Percentiles rank a stretch among this genome's conserved stretches.
Evolutionary conservation across 2,113 vertebrate species (phyloP).

Genomic region (Morone saxatilis): DNA sequence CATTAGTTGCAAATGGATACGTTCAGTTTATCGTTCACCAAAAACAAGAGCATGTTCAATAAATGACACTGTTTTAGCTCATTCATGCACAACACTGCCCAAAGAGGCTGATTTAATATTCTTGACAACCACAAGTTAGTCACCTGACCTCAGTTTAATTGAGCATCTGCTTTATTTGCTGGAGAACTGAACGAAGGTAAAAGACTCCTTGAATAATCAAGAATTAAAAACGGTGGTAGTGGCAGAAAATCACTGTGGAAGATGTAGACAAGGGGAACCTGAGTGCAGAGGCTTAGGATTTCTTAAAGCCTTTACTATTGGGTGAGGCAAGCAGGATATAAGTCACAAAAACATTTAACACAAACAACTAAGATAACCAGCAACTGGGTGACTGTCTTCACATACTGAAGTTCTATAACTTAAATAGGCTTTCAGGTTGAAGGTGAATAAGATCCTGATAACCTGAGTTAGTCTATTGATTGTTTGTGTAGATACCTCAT

Average conservation of each 20-base stretch:
- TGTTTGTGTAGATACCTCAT: background rate
- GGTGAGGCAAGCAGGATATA: background rate
- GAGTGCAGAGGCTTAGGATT: background rate
- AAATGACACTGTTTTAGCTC: too few species aligned
- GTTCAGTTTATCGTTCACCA: too few species aligned
- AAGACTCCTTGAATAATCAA: background rate
- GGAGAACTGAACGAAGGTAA: background rate
- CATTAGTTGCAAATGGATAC: too few species aligned
- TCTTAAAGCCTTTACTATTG: background rate
- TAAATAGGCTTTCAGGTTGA: background rate
- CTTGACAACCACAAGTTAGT: background rate
- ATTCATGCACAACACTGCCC: too few species aligned
- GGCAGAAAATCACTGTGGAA: background rate
- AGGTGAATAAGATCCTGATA: background rate
- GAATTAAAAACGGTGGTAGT: background rate
- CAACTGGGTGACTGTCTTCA: background rate
- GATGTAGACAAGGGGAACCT: background rate
- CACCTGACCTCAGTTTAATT: background rate
- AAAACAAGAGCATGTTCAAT: too few species aligned
- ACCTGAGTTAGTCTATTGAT: background rate
- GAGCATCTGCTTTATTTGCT: background rate
- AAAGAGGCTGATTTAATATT: background rate
- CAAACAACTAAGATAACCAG: background rate
- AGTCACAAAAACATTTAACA: background rate
- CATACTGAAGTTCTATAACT: background rate